Percentiles rank a stretch among this genome's conserved stretches.
These are phyloP conservation scores for Syritta pipiens DNA, from an alignment of 2,888 invertebrate species.

Conservation along the genomic window DNA sequence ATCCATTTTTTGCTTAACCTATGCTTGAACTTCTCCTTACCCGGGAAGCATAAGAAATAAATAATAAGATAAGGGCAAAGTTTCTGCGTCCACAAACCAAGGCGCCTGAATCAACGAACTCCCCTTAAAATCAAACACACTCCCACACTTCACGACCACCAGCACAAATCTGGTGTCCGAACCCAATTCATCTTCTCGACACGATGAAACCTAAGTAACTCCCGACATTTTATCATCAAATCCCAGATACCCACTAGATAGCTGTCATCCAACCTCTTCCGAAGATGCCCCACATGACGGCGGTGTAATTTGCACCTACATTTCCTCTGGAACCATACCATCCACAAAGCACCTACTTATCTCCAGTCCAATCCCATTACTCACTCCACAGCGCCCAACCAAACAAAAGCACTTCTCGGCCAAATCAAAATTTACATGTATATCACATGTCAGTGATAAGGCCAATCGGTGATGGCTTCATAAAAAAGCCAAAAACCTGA, in stretches of 20 bases:
- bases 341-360: conserved; percentile 43
- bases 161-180: neutral
- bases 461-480: conserved; percentile 51
- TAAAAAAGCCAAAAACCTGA: conserved; percentile 38
- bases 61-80: too few relatives aligned
- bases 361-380: conserved; percentile 46
- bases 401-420: conserved; percentile 19
- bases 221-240: too few relatives aligned
- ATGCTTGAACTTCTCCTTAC: too few relatives aligned
- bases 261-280: conserved; percentile 17
- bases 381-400: conserved; percentile 24
- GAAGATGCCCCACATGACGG: conserved; percentile 43
- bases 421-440: conserved; percentile 60
- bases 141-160: too few relatives aligned
- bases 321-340: neutral
- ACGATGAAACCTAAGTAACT: too few relatives aligned
- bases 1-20: too few relatives aligned
- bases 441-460: conserved; percentile 63
- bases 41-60: too few relatives aligned
- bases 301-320: conserved; percentile 56
- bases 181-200: neutral
- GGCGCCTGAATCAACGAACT: too few relatives aligned
- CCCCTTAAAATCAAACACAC: too few relatives aligned
- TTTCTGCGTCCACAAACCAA: too few relatives aligned
- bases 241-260: conserved; percentile 20